Evolutionary conservation across 1,140 invertebrate genomes (phyloP).

Genomic region (Macrotrachela quadricornifera): DNA sequence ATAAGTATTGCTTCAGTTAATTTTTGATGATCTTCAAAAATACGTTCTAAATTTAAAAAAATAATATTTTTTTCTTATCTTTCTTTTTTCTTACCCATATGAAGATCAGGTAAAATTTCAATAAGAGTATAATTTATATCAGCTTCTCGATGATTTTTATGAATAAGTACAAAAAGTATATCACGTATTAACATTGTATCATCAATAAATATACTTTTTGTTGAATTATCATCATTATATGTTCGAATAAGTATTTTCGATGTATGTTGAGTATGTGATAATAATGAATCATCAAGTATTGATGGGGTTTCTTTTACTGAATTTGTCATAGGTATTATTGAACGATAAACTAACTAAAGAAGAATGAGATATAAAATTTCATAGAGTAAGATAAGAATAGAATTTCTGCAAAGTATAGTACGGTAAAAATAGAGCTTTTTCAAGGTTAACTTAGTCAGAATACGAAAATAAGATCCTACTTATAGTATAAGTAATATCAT

Average conservation of each 20-base stretch:
- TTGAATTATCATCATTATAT: slow-evolving; percentile 61
- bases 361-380: too few species aligned
- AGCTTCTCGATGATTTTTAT: slow-evolving; percentile 83
- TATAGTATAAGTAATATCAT: too few species aligned
- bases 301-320: too few species aligned
- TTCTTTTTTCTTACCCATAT: slow-evolving; percentile 61
- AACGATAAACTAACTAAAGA: too few species aligned
- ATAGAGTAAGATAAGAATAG: too few species aligned
- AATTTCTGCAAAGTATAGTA: too few species aligned
- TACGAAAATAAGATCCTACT: too few species aligned
- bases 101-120: slow-evolving; percentile 77
- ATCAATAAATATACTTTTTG: slow-evolving; percentile 81
- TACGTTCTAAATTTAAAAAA: slow-evolving; percentile 40
- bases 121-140: slow-evolving; percentile 79
- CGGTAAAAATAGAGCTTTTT: too few species aligned
- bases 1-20: slow-evolving; percentile 81
- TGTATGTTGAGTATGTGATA: too few species aligned
- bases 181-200: slow-evolving; percentile 86
- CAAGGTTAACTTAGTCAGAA: too few species aligned
- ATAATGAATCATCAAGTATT: too few species aligned
- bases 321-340: too few species aligned
- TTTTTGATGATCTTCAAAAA: slow-evolving; percentile 89
- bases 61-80: not conserved
- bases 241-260: slow-evolving; percentile 17
- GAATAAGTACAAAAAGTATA: slow-evolving; percentile 68